Base-by-base conservation (phyloP, 2,888 invertebrate species). In the Melieria picta region DNA sequence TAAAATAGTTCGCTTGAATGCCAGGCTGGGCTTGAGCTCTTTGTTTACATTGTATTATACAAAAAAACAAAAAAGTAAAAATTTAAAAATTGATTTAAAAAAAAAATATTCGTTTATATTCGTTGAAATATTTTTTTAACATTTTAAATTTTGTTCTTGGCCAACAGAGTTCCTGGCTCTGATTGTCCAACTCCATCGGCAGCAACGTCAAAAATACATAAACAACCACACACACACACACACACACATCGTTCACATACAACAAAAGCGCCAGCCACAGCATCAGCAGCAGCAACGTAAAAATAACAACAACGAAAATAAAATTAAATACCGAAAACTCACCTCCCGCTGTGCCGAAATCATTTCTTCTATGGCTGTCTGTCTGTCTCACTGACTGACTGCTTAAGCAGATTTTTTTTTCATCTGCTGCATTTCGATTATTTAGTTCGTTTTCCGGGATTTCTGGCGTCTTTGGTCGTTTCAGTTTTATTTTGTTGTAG, bases 291-390 rank as follows among this genome's bases (percentile, higher is more conserved):
- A 52, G 5, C 9, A 2, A 50, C 50, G 10, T 10, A 1, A 52
- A 11, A 52, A 52, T n/a, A 52, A 52, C 11, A 52, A 52, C 11
- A 52, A 7, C 52, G 52, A n/a, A 52, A 52, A 74, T 75, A 72
- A 68, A 74, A 72, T 73, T 73, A 74, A 65, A 76, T 75, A 74
- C 67, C 71, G 72, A 74, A 77, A 76, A 81, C 76, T 76, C 78
- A 80, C 80, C 82, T 81, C 82, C 82, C 80, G 82, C 82, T 82
- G 82, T 77, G 82, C 71, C 77, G 74, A 74, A 80, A 52, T 52
- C 13, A 75, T 76, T 79, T 81, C 79, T 81, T 76, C 77, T 77
- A 73, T 75, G 75, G 72, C 76, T 77, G 76, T 30, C 58, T 58
- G 61, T 42, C 62, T 69, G 60, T 61, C 68, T 47, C 11, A 45